Evolutionary conservation across 2,888 invertebrate species (phyloP), one percentile per base, ranked within the genome.

Genomic region (Caenorhabditis sp.): DNA sequence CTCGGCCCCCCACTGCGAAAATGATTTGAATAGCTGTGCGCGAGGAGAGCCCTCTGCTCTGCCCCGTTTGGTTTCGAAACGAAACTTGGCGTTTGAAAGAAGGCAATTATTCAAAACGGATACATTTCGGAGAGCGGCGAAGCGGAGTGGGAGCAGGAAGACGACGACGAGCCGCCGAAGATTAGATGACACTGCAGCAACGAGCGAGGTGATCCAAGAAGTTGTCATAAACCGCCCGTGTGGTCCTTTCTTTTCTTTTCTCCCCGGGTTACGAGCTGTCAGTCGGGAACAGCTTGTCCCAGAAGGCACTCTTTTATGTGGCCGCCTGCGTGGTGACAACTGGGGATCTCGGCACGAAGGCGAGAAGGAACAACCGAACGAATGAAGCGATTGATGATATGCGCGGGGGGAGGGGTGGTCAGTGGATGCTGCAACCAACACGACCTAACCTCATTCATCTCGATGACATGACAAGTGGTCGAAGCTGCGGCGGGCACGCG

Each of bases 51-150:
- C 24, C 53, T n/a, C n/a, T n/a, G n/a, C n/a, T n/a, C n/a, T 44
- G 32, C 32, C 32, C 20, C n/a, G n/a, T n/a, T n/a, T n/a, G n/a
- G 18, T 37, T 22, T 44, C 47, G 9, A n/a, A n/a, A 22, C 15
- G 50, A 44, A 65, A 58, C 56, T 67, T 67, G 67, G 32, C 35
- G 76, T 67, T 74, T 76, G 67, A 76, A 68, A 67, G 76, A 76
- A 32, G 53, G 76, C 76, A 76, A 76, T 76, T 76, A 76, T 76
- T 76, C 76, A 76, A 67, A 61, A 67, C 76, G 76, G 76, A 76
- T 76, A 67, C 67, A 76, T 76, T 76, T 76, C 76, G 65, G 60
- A 60, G 62, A 28, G 35, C 53, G 20, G 55, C 24, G 68, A 44
- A n/a, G 60, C 15, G 47, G 18, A 47, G 40, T 13, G 13, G 11